Percentiles rank a stretch among this genome's conserved stretches.
phyloP scores from a whole-genome alignment of 2,888 invertebrate genomes.

The Pecten maximus region DNA sequence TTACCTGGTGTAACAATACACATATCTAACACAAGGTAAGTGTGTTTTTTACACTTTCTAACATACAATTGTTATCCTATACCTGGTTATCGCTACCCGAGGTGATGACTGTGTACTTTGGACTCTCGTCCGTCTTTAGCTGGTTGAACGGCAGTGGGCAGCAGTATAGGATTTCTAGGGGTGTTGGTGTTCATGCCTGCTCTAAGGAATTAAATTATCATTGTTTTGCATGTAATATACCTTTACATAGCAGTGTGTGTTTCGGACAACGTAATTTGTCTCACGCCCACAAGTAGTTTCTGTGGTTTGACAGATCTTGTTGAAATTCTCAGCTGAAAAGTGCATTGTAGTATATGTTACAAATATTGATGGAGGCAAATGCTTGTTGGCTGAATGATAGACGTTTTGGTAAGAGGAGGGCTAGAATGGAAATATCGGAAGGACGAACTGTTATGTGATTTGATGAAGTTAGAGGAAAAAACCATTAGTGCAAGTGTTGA shows the following conservation, averaged over 20 bases:
- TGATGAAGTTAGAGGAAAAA: no score
- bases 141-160: neutral
- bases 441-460: no score
- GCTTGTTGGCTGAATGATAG: no score
- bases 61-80: neutral
- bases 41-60: neutral
- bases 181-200: neutral
- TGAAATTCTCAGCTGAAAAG: no score
- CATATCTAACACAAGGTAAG: neutral
- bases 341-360: no score
- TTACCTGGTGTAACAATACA: neutral
- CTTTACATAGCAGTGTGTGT: neutral
- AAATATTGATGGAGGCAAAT: no score
- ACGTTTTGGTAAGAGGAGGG: no score
- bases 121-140: neutral
- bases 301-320: no score
- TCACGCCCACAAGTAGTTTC: no score
- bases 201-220: neutral
- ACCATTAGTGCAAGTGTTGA: no score
- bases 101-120: neutral
- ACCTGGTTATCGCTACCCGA: neutral
- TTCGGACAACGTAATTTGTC: neutral
- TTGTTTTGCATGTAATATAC: neutral
- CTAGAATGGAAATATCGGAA: no score
- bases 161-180: neutral